Evolutionary conservation across 2,888 invertebrate genomes (phyloP), one percentile per base, ranked within the genome.

Genomic region (Cephus runcator): DNA sequence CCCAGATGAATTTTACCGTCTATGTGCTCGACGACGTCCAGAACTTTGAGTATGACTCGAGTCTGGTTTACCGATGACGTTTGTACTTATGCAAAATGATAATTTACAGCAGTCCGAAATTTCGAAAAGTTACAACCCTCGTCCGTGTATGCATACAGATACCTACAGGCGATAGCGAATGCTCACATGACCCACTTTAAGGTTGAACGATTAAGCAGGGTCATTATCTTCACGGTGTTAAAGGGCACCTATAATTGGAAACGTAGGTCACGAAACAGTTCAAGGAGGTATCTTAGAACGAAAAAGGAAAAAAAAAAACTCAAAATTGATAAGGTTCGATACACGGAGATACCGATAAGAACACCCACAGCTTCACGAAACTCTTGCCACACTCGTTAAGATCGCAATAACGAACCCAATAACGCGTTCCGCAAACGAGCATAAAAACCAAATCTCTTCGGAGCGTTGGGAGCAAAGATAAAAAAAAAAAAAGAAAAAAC

Each of bases 1-100:
- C 34, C 78, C 15, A 69, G 73, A 76, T 68, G 76, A 40, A 73
- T 76, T 76, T 69, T 36, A 56, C 56, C 56, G 23, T 56, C 23
- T 56, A 56, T 56, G 23, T 23, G 56, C 23, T 56, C 23, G 56
- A 56, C 15, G 9, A 23, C 2, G 56, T 23, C 23, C 23, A 56
- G 56, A 56, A 23, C 23, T 23, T 23, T 56, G 23, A 56, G 56
- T 0, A 56, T 23, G 23, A 23, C 56, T 56, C 3, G 56, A 56
- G 23, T 56, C 56, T 9, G 56, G 23, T 56, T 9, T 23, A 56
- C 23, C 23, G 56, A 23, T 2, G 9, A 56, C 23, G 23, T 9
- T 56, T 56, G 23, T 56, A 56, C 23, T 56, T 6, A 9, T 23
- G 15, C 56, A 0, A 23, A 56, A 56, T 56, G 56, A 23, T 56